Evolutionary conservation across 37 sponge, comb jelly and placozoan species (phyloP), one percentile per base, ranked within the genome.

Genomic region (Aplysina aerophoba): DNA sequence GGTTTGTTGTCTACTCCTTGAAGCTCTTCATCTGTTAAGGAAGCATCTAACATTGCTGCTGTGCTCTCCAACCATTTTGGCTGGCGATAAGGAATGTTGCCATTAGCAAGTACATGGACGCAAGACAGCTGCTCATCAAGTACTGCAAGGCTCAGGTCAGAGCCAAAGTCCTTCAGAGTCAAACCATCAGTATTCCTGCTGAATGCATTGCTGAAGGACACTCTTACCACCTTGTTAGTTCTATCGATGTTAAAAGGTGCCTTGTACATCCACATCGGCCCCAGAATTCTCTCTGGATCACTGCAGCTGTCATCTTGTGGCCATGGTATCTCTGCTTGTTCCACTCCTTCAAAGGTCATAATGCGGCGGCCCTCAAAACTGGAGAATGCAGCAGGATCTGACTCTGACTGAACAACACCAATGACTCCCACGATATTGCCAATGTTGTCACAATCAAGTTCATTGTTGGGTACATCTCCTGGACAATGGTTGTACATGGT

Each of bases 401-500:
- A n/a, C n/a, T 34, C 28, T 40, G 66, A 11, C 24, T 54, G 61
- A 44, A 14, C 56, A 21, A 59, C 61, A 24, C 82, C 82, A 81
- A 81, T 81, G 5, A 61, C n/a, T 25, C 82, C 82, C 14, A 59
- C 62, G 12, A 81, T 61, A 54, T 81, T 59, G 16, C 82, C 82
- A 55, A 55, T 17, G 1, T 38, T 38, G 8, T 19, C 19, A 6
- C 19, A 20, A 20, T 33, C 50, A 53, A n/a, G n/a, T n/a, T n/a
- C n/a, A n/a, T n/a, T n/a, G n/a, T n/a, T n/a, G n/a, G n/a, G n/a
- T n/a, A n/a, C n/a, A n/a, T n/a, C n/a, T n/a, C n/a, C n/a, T n/a
- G n/a, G n/a, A n/a, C n/a, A n/a, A n/a, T n/a, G n/a, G n/a, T n/a
- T n/a, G n/a, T n/a, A n/a, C n/a, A n/a, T n/a, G n/a, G n/a, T n/a